phyloP scores from a whole-genome alignment of 2,797 vertebrate species.

The Chaenodraco wilsoni region DNA sequence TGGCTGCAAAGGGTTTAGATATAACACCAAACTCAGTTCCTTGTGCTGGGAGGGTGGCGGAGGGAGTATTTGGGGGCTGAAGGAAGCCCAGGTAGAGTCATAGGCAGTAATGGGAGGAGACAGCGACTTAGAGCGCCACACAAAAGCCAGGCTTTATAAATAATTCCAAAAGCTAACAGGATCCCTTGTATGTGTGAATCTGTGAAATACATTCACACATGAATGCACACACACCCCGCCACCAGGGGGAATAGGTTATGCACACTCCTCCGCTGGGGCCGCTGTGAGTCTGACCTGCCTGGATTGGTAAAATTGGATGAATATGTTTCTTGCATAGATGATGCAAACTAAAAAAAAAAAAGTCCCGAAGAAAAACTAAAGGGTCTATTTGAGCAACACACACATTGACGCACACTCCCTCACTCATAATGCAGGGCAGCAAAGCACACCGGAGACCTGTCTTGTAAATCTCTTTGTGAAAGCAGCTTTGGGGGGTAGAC shows the following conservation, averaged over 20 bases:
- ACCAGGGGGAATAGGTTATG: constrained; percentile 73
- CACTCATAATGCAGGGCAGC: constrained; percentile 79
- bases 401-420: constrained; percentile 51
- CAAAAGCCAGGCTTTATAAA: constrained; percentile 88
- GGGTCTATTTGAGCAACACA: constrained; percentile 48
- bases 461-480: constrained; percentile 88
- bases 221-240: constrained; percentile 52
- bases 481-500: constrained; percentile 87
- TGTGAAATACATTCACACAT: constrained; percentile 76
- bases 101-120: constrained; percentile 87
- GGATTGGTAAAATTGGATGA: constrained; percentile 60
- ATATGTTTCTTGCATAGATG: constrained; percentile 66
- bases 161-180: constrained; percentile 89
- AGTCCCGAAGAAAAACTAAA: constrained; percentile 23
- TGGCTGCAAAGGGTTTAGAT: constrained; percentile 52
- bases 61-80: constrained; percentile 58
- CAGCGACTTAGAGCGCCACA: constrained; percentile 86
- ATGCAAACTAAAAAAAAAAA: constrained; percentile 45
- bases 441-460: constrained; percentile 83
- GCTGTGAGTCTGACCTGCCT: constrained; percentile 65
- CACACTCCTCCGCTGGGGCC: constrained; percentile 64
- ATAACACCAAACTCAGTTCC: constrained; percentile 50
- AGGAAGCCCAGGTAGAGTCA: constrained; percentile 80
- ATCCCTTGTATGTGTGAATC: constrained; percentile 81
- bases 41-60: constrained; percentile 54